Base-by-base conservation (phyloP, 2,797 vertebrate species). In the Percopsis omiscomaycus region DNA sequence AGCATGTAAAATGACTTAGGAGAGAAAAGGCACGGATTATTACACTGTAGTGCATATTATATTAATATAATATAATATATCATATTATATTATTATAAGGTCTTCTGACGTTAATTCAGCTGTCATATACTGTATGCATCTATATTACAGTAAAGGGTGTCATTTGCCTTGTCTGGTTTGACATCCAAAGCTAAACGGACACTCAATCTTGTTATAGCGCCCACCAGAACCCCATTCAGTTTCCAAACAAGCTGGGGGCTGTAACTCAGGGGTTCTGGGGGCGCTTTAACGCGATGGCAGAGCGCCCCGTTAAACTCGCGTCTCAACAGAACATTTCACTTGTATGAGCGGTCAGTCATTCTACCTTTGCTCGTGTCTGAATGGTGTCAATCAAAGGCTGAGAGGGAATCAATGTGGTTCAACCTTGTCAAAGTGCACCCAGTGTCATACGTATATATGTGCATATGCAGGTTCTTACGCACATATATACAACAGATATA, bases 401-500 rank as follows among this genome's bases (percentile, higher is more conserved):
- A 79, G 83, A 84, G 84, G 75, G 69, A 93, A 95, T 95, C 96
- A 92, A 91, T 94, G 94, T 95, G 91, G 94, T 98, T 98, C 96
- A 96, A 94, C 95, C 94, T 94, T 81, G 75, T 93, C 90, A 89
- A 93, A 93, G 92, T 90, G 86, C 48, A 71, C 66, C 51, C 15
- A 93, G 92, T 90, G 86, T 90, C 84, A 90, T 88, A 79, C 77
- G 85, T 89, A 88, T 89, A 90, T 90, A 92, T 94, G 91, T 91
- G 91, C 82, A 84, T 92, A 88, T 78, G 78, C 84, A 87, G 81
- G 73, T 82, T 73, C 78, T 5, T 90, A 92, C 86, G 74, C 91
- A 91, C 89, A 93, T 91, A 92, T 92, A 93, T 91, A 89, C 75
- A 89, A 73, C 75, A 86, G 86, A 89, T 90, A 92, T 91, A 92